Evolutionary conservation across 1,140 invertebrate genomes (phyloP), one percentile per base, ranked within the genome.

Genomic region (Leptinotarsa lineolata): DNA sequence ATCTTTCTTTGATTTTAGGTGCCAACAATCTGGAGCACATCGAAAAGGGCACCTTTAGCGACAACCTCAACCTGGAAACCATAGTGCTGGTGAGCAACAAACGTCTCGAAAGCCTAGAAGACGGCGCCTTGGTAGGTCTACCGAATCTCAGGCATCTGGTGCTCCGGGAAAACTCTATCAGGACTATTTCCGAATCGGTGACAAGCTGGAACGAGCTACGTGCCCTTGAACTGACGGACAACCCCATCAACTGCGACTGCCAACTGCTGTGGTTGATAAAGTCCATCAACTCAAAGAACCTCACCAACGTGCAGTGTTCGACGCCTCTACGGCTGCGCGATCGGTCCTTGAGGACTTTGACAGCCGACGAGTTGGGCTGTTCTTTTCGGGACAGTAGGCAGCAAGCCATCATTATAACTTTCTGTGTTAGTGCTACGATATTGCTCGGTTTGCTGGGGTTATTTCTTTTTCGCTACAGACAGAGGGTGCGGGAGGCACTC

Each of bases 191-290:
- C 2, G 93, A 95, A 83, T 90, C 91, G 0, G 86, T 94, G 16
- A 90, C 93, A 16, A 89, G 91, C 1, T 95, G 94, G 89, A 90
- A 90, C 68, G 93, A 94, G 76, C 83, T 95, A n/a, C 87, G 89
- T 22, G 88, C 88, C 5, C 81, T 95, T 12, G 93, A 95, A 75
- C 85, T 96, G 6, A 91, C 92, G 15, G 94, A 95, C 74, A 96
- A 96, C 80, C 93, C 93, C 0, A 85, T 96, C 13, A 84, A 90
- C n/a, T 96, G 94, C 83, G 91, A 92, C 77, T 96, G 94, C 79
- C 89, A 90, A 70, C 80, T 95, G 4, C 83, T 94, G 45, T 96
- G 94, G 94, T 86, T 95, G 59, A 87, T 91, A 11, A 91, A 93
- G 72, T 85, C 94, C n/a, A 85, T 94, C 8, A 89, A 89, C 4